Conservation (phyloP, 2,797 vertebrate species). For the Sparus aurata region DNA sequence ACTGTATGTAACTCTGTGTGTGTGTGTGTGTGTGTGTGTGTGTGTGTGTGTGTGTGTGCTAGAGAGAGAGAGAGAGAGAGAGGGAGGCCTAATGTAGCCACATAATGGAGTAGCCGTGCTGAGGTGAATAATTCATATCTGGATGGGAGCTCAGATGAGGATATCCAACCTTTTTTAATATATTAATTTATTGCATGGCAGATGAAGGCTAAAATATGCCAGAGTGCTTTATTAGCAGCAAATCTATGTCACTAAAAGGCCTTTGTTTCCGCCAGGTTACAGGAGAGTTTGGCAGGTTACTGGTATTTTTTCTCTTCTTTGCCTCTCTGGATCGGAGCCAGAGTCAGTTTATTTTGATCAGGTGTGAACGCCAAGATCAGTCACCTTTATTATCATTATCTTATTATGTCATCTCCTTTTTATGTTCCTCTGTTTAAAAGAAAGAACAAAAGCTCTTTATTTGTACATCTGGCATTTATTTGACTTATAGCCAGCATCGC, state of each 20-base stretch:
- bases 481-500: background rate
- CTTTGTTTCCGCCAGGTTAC: slow-evolving; percentile 56
- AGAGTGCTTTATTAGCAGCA: slow-evolving; percentile 73
- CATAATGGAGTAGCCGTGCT: slow-evolving; percentile 78
- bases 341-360: slow-evolving; percentile 37
- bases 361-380: slow-evolving; percentile 7
- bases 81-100: slow-evolving; percentile 58
- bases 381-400: slow-evolving; percentile 20
- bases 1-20: slow-evolving; percentile 19
- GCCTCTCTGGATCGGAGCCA: slow-evolving; percentile 29
- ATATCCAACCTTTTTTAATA: slow-evolving; percentile 76
- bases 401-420: background rate
- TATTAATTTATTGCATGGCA: slow-evolving; percentile 74
- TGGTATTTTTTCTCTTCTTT: slow-evolving; percentile 19
- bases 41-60: slow-evolving; percentile 20
- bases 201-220: slow-evolving; percentile 70
- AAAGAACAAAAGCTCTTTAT: background rate
- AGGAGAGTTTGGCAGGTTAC: slow-evolving; percentile 23
- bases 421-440: background rate
- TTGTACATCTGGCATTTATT: background rate
- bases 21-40: slow-evolving; percentile 22
- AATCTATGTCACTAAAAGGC: slow-evolving; percentile 64
- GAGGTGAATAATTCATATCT: slow-evolving; percentile 82
- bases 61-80: slow-evolving; percentile 24
- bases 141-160: slow-evolving; percentile 71